These are phyloP conservation scores for Coilia nasus DNA, from an alignment of 2,797 vertebrate species.

Conservation along the genomic window DNA sequence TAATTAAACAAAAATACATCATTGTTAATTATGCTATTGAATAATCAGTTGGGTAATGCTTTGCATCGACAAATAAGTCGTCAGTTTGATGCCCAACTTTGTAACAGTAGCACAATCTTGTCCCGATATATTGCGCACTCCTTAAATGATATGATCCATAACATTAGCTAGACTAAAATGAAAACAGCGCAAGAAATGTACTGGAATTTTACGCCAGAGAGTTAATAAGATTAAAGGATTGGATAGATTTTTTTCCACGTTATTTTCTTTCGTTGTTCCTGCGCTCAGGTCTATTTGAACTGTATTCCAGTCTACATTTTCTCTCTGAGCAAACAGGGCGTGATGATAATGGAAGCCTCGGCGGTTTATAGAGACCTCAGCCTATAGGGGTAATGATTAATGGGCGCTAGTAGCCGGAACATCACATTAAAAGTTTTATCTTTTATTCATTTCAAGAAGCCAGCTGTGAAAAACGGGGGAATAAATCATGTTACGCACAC, in stretches of 20 bases:
- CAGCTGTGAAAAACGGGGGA: slow-evolving; percentile 94
- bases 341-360: slow-evolving; percentile 40
- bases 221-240: too few relatives aligned
- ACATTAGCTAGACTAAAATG: slow-evolving; percentile 8
- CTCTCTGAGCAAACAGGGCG: slow-evolving; percentile 32
- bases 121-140: background rate
- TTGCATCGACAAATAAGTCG: background rate
- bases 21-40: background rate
- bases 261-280: background rate
- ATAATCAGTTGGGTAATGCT: background rate
- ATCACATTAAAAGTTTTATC: slow-evolving; percentile 91
- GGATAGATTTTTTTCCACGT: background rate
- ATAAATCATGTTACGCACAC: slow-evolving; percentile 83
- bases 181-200: background rate
- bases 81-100: background rate
- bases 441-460: slow-evolving; percentile 94
- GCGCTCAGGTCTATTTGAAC: background rate
- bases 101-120: background rate
- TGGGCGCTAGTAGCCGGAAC: slow-evolving; percentile 88
- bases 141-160: background rate
- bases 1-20: background rate
- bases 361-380: slow-evolving; percentile 91
- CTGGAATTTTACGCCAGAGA: background rate
- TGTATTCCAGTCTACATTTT: background rate
- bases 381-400: slow-evolving; percentile 89